Evolutionary conservation across 2,113 vertebrate species (phyloP).

Genomic region (Pituophis catenifer): DNA sequence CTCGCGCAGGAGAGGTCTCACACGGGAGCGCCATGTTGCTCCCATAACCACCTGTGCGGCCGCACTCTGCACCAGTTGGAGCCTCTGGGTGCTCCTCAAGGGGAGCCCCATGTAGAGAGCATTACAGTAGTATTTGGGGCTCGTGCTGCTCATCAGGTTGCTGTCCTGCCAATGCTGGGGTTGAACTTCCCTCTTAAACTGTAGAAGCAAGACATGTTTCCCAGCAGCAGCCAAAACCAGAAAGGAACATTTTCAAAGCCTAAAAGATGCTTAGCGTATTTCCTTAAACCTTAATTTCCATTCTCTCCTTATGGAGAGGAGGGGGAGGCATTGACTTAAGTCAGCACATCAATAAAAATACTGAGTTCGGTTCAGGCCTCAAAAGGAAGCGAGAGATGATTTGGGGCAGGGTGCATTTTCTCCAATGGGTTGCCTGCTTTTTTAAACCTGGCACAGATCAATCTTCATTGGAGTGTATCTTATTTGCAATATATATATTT

Average conservation of each 20-base stretch:
- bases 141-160: not conserved
- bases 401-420: not conserved
- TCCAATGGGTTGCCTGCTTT: too few relatives aligned
- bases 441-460: not conserved
- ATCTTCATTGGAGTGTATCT: not conserved
- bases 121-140: not conserved
- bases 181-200: not conserved
- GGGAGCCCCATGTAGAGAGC: too few relatives aligned
- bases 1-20: too few relatives aligned
- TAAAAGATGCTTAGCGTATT: not conserved
- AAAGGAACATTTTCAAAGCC: not conserved
- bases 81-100: too few relatives aligned
- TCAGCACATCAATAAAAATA: not conserved
- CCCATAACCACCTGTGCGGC: too few relatives aligned
- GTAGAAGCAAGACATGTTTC: not conserved
- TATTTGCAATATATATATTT: too few relatives aligned
- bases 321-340: not conserved
- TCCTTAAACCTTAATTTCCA: not conserved
- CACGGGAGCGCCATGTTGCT: too few relatives aligned
- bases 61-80: too few relatives aligned
- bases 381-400: not conserved
- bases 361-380: not conserved
- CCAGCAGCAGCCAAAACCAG: not conserved
- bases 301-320: not conserved
- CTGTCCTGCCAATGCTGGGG: not conserved